A percentile compares a stretch with the other conserved stretches of the same genome.
phyloP scores from a whole-genome alignment of 2,888 invertebrate species.

The Sipunculus nudus region DNA sequence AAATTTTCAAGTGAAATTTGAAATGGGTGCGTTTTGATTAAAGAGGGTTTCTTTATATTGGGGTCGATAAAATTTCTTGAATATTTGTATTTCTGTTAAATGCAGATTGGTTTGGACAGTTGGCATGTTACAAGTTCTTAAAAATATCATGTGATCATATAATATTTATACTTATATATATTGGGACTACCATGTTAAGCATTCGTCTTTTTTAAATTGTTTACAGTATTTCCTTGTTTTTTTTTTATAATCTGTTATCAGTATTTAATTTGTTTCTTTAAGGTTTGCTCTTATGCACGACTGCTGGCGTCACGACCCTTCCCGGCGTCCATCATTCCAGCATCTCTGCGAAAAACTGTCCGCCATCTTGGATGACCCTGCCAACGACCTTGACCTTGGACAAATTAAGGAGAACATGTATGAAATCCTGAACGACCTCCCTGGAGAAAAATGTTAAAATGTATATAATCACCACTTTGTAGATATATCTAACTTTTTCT shows the following conservation, averaged over 20 bases:
- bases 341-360: conserved; percentile 85
- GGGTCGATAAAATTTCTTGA: not conserved
- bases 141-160: too few relatives aligned
- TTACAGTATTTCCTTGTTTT: too few relatives aligned
- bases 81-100: too few relatives aligned
- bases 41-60: not conserved
- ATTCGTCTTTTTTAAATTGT: not conserved
- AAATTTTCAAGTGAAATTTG: not conserved
- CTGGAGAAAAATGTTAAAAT: conserved; percentile 38
- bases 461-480: too few relatives aligned
- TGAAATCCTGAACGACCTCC: conserved; percentile 26
- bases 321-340: conserved; percentile 83
- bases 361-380: conserved; percentile 77
- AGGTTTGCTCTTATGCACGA: conserved; percentile 92
- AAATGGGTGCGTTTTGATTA: not conserved
- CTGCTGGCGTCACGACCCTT: conserved; percentile 90
- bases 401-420: conserved; percentile 36
- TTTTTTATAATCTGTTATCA: too few relatives aligned
- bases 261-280: conserved; percentile 4
- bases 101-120: too few relatives aligned
- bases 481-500: too few relatives aligned
- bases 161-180: too few relatives aligned
- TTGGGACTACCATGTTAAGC: too few relatives aligned
- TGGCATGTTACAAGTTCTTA: too few relatives aligned
- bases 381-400: conserved; percentile 93